Conservation (phyloP, 2,797 vertebrate genomes). For the Melanitta fusca region DNA sequence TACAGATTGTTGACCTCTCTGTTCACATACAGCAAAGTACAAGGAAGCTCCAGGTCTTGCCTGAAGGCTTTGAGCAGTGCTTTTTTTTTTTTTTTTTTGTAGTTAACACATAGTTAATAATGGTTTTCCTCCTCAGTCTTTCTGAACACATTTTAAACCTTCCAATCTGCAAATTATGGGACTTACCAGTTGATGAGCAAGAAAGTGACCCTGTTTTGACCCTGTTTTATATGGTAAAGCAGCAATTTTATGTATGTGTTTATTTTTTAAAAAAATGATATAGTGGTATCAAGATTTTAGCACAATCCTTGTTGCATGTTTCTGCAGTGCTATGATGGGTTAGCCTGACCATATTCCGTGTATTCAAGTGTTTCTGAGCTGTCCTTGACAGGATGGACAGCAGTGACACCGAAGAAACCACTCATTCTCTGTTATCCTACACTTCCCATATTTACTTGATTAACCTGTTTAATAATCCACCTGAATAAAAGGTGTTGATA, state of each 20-base stretch:
- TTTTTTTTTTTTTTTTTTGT: background rate
- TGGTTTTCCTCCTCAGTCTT: background rate
- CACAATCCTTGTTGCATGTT: background rate
- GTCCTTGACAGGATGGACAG: background rate
- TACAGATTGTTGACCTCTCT: background rate
- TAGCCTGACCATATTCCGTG: background rate
- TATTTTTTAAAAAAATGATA: background rate
- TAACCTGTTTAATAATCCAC: slow-evolving; percentile 59
- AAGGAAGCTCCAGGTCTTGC: background rate
- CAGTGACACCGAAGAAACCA: background rate
- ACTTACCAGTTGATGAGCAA: background rate
- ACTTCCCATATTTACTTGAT: slow-evolving; percentile 45
- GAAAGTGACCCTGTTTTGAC: background rate
- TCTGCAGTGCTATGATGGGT: background rate
- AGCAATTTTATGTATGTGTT: background rate
- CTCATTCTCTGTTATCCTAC: background rate
- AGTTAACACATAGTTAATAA: background rate
- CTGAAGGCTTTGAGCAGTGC: background rate
- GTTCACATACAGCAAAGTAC: background rate
- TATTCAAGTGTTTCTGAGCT: background rate
- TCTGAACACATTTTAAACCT: background rate
- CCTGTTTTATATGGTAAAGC: background rate
- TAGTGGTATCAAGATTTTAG: background rate
- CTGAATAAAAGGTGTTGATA: slow-evolving; percentile 16
- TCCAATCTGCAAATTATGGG: background rate